These are phyloP conservation scores for Muscicapa striata DNA, from an alignment of 2,797 vertebrate species.

Conservation along the genomic window DNA sequence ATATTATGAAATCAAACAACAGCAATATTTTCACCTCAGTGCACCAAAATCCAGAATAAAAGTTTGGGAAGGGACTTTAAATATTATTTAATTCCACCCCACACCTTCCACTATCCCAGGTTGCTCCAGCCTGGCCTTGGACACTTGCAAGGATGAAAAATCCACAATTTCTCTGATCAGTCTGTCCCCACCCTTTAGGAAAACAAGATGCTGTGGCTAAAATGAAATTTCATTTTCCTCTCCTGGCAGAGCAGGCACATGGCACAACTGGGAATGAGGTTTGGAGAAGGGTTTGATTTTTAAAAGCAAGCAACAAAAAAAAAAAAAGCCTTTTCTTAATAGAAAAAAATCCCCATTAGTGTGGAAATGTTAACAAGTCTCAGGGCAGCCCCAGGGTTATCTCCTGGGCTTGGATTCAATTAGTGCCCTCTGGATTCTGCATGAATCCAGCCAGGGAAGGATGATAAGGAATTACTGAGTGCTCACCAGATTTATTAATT, in stretches of 20 bases:
- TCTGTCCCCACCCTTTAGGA: not conserved
- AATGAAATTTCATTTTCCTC: not conserved
- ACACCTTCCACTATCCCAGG: not conserved
- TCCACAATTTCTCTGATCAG: not conserved
- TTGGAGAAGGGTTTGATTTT: not conserved
- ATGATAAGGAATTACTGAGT: not conserved
- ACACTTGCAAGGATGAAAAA: not conserved
- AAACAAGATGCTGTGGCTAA: not conserved
- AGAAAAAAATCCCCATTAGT: not conserved
- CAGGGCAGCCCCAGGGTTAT: not conserved
- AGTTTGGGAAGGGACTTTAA: not conserved
- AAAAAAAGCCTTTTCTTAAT: not conserved
- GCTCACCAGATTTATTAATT: not conserved
- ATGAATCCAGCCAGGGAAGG: not conserved
- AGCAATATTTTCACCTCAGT: not conserved
- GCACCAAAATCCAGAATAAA: not conserved
- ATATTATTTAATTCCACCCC: not conserved
- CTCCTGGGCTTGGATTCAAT: slow-evolving; percentile 13
- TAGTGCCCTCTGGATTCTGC: not conserved
- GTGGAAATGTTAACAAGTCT: not conserved
- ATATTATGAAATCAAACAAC: not conserved
- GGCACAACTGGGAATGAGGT: not conserved
- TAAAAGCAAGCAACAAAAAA: not conserved
- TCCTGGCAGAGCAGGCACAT: not conserved
- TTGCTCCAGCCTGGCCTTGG: not conserved